These are phyloP conservation scores for Stegana nigrithorax DNA, from an alignment of 2,888 invertebrate species.

Conservation along the genomic window DNA sequence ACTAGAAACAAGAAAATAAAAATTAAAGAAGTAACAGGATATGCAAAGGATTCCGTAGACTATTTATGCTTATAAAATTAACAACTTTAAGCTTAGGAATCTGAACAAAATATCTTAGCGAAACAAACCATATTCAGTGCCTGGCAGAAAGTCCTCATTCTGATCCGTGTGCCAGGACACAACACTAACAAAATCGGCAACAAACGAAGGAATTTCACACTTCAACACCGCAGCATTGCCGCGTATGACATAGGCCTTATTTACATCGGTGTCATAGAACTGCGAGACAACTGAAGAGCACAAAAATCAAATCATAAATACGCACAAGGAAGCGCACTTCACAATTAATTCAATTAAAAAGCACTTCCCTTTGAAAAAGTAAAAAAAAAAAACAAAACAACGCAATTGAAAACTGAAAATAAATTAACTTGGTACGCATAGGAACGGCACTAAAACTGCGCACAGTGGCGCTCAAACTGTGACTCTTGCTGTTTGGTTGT, in stretches of 20 bases:
- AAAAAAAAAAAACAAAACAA: background rate
- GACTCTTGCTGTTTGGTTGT: no score
- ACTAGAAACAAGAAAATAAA: no score
- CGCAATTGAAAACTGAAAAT: background rate
- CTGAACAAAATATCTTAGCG: background rate
- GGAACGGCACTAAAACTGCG: no score
- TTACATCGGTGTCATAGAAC: slow-evolving; percentile 90
- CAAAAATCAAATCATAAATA: background rate
- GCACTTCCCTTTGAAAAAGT: background rate
- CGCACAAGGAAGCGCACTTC: background rate
- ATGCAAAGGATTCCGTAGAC: no score
- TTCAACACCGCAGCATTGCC: slow-evolving; percentile 89
- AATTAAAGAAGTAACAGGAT: no score
- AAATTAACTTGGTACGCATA: background rate
- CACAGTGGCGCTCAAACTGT: no score
- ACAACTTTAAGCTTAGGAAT: no score
- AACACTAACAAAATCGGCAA: slow-evolving; percentile 90
- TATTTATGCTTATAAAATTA: no score
- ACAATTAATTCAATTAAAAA: slow-evolving; percentile 6
- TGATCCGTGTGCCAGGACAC: slow-evolving; percentile 86
- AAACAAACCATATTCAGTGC: slow-evolving; percentile 68
- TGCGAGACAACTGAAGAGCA: slow-evolving; percentile 83
- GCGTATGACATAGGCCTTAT: slow-evolving; percentile 90
- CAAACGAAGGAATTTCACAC: slow-evolving; percentile 92
- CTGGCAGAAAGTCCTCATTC: slow-evolving; percentile 67